Base-by-base conservation (phyloP, 2,113 vertebrate species). In the Chionodraco myersi region DNA sequence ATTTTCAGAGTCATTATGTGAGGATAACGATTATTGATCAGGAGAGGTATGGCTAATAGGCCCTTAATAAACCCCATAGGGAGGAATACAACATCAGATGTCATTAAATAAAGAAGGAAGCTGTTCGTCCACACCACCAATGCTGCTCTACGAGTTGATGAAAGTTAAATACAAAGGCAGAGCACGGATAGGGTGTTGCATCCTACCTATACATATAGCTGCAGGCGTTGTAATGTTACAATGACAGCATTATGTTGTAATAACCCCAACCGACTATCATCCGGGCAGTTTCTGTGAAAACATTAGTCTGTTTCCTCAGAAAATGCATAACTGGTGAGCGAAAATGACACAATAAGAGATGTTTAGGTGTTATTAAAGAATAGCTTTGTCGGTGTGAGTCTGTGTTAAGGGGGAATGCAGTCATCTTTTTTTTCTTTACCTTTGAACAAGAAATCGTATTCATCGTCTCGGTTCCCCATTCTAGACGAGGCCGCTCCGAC, bases 361-460 rank as follows among this genome's bases (percentile, higher is more conserved):
- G 16, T 54, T 83, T 12, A 86, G 63, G 63, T 41, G 61, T 77
- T 44, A 68, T 14, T 30, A 67, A 59, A 80, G 58, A 76, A 54
- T 5, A 67, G 79, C 66, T 74, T 64, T 75, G 83, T 82, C 79
- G 83, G 54, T 76, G 18, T 52, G 59, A 61, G 62, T 54, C 62
- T 62, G 67, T 68, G 59, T 79, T 60, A 69, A 65, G 64, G 79
- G 82, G 85, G 75, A 84, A 92, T 87, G 88, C 89, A 88, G 88
- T 91, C 83, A 89, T 89, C 75, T 54, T 61, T 60, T 74, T 78
- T 79, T 78, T 77, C 68, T 85, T 94, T 93, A 96, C 95, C 95
- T 96, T 96, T 96, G 92, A 96, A 96, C 91, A 96, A 95, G 93
- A 95, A 96, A 95, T 96, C 95, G 92, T 96, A 96, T 83, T 96